Conservation (phyloP, 1,140 invertebrate species). For the Drosophila pseudoobscura region DNA sequence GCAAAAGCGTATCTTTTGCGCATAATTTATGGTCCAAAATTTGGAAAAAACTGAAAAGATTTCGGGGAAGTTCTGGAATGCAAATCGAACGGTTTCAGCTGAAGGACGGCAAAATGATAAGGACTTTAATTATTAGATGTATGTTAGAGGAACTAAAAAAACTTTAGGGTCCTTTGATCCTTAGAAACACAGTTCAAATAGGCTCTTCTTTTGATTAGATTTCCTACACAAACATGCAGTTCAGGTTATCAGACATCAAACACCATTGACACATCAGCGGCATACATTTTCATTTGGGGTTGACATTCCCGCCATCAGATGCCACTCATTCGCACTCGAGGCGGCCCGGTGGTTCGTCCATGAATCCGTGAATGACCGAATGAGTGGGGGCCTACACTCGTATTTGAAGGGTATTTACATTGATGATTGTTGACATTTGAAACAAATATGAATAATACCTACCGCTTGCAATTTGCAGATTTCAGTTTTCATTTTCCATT, state of each 20-base stretch:
- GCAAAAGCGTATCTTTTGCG: too few species aligned
- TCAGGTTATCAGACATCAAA: slow-evolving; percentile 3
- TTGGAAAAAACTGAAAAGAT: too few species aligned
- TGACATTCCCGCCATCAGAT: slow-evolving; percentile 13
- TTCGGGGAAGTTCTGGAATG: too few species aligned
- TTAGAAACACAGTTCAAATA: too few species aligned
- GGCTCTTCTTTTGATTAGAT: too few species aligned
- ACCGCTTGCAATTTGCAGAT: slow-evolving; percentile 36
- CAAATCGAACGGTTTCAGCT: too few species aligned
- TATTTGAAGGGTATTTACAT: slow-evolving; percentile 68
- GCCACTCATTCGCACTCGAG: slow-evolving; percentile 47
- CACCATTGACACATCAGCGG: slow-evolving; percentile 11
- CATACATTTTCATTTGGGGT: slow-evolving; percentile 14
- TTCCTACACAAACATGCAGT: neutral
- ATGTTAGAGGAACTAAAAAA: too few species aligned
- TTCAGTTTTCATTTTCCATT: slow-evolving; percentile 47
- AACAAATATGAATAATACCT: slow-evolving; percentile 65
- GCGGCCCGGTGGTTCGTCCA: slow-evolving; percentile 8
- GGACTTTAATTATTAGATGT: too few species aligned
- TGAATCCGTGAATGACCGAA: slow-evolving; percentile 50
- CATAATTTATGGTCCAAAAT: too few species aligned
- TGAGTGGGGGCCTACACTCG: slow-evolving; percentile 26
- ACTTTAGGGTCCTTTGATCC: too few species aligned
- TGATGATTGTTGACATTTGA: slow-evolving; percentile 80
- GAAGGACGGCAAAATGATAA: too few species aligned